Base-by-base conservation (phyloP, 2,888 invertebrate species). In the Micropterix aruncella region DNA sequence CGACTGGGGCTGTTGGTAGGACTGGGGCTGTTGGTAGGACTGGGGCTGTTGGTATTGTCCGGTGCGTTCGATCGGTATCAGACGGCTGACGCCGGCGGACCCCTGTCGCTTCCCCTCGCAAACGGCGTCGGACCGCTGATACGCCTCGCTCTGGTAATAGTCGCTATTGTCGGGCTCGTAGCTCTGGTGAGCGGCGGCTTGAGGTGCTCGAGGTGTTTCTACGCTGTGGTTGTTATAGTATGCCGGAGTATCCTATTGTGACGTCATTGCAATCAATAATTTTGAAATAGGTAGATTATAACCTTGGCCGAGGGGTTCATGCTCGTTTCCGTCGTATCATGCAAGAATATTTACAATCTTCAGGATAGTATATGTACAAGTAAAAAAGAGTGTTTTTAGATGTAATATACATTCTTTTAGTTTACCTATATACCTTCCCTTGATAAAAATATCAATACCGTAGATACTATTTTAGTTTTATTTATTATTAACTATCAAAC, bases 31-130 rank as follows among this genome's bases (percentile, higher is more conserved):
- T 12, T 12, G 7, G 27, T 27, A 27, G 12, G 27, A 27, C 27
- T 27, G 5, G 12, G 27, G 27, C 27, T 27, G 27, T 27, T 27
- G 27, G 27, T 27, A 7, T 27, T 27, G 27, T 37, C 67, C 67
- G 19, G 70, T 65, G 27, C 69, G 27, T 5, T 27, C 65, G 44
- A 61, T 61, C 3, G 70, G 69, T 51, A 69, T 69, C 52, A 70
- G 63, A 57, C 68, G 70, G 60, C 67, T 70, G 52, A 70, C 56
- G 47, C 69, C 70, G 49, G 64, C 61, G 39, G 60, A 46, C 51
- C 63, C 62, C 54, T 70, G 70, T 46, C 62, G 63, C 46, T 58
- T 61, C 47, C 67, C 68, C 52, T 66, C 67, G 50, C 62, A 56
- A 53, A 27, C 27, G 27, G 27, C 27, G 27, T 27, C 12, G 12